Evolutionary conservation across 1,140 invertebrate genomes (phyloP).

Genomic region (Drosophila insularis): DNA sequence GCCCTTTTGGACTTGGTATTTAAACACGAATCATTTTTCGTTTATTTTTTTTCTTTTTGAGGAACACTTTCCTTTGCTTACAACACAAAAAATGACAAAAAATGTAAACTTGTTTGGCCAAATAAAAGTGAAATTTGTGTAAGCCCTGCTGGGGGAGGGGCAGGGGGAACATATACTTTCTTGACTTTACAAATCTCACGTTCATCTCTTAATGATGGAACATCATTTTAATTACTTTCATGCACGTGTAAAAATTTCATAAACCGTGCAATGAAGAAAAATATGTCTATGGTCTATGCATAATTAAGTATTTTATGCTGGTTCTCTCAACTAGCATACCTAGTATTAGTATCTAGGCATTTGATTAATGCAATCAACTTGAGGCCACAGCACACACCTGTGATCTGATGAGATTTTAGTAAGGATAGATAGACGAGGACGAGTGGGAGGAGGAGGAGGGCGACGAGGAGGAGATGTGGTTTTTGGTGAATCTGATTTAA

Average conservation of each 20-base stretch:
- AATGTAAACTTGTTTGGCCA: constrained; percentile 50
- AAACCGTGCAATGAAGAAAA: constrained; percentile 4
- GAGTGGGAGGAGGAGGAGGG: no score
- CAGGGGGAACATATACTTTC: constrained; percentile 30
- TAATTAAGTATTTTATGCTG: constrained; percentile 32
- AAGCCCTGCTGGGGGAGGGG: constrained; percentile 13
- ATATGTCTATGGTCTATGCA: constrained; percentile 16
- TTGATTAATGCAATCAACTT: constrained; percentile 33
- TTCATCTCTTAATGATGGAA: constrained; percentile 73
- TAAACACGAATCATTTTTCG: constrained; percentile 15
- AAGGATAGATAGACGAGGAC: constrained; percentile 2
- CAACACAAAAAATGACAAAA: constrained; percentile 38
- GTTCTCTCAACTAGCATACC: neutral
- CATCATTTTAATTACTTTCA: constrained; percentile 59
- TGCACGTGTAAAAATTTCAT: constrained; percentile 57
- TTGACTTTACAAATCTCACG: constrained; percentile 62
- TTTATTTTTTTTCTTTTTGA: constrained; percentile 37
- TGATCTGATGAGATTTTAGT: constrained; percentile 51
- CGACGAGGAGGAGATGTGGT: no score
- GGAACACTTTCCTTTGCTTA: constrained; percentile 73
- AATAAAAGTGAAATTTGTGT: constrained; percentile 71
- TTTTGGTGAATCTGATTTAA: constrained; percentile 23
- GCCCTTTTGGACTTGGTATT: constrained; percentile 15
- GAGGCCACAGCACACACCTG: constrained; percentile 62
- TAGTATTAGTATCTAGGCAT: neutral